phyloP scores from a whole-genome alignment of 2,888 invertebrate species.

The Campoplex nolae region DNA sequence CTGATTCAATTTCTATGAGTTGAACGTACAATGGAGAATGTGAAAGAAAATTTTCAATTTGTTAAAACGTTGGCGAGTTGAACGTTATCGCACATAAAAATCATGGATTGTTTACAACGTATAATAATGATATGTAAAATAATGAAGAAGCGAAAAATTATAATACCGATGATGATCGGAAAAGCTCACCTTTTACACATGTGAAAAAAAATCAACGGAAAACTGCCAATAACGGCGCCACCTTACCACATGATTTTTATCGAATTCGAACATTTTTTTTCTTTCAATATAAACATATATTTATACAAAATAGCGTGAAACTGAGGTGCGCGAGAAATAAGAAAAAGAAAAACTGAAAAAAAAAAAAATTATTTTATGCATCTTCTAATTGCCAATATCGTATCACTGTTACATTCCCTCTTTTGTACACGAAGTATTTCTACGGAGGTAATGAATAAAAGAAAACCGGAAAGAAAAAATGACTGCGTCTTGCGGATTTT shows the following conservation, averaged over 20 bases:
- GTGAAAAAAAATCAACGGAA: constrained; percentile 40
- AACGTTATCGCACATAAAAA: constrained; percentile 58
- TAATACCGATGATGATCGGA: constrained; percentile 40
- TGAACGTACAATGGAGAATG: constrained; percentile 45
- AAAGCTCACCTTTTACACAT: constrained; percentile 58
- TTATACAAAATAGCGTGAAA: constrained; percentile 34
- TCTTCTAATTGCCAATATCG: constrained; percentile 61
- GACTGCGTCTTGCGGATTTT: constrained; percentile 16
- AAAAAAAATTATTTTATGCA: constrained; percentile 50
- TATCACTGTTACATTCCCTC: constrained; percentile 73
- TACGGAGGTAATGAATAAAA: constrained; percentile 68
- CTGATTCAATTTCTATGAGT: constrained; percentile 1
- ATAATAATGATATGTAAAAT: constrained; percentile 54
- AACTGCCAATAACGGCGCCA: constrained; percentile 49
- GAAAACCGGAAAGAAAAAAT: constrained; percentile 45
- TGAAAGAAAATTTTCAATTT: constrained; percentile 38
- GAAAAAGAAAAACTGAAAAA: neutral
- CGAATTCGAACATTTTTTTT: constrained; percentile 48
- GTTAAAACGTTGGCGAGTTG: constrained; percentile 17
- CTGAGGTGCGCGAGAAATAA: constrained; percentile 30
- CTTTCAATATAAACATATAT: constrained; percentile 34
- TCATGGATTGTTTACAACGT: constrained; percentile 57
- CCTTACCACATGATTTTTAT: constrained; percentile 46
- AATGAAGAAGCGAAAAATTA: constrained; percentile 16
- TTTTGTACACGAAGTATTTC: constrained; percentile 71